These are phyloP conservation scores for Phrynocephalus versicolor DNA, from an alignment of 2,113 vertebrate species.

Conservation along the genomic window DNA sequence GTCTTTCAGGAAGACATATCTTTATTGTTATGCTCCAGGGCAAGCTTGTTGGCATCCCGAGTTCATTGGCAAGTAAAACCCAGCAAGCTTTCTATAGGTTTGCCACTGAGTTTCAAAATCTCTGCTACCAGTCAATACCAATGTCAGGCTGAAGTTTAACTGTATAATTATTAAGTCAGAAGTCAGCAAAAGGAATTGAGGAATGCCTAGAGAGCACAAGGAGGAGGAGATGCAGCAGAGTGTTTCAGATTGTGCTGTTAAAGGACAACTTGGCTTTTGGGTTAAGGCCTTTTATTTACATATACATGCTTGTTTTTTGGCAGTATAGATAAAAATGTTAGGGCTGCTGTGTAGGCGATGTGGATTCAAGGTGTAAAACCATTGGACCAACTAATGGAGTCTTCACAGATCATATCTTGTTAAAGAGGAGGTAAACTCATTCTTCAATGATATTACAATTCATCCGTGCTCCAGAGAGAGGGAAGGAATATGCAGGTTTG, in stretches of 20 bases:
- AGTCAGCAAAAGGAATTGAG: constrained; percentile 53
- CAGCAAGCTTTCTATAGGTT: background rate
- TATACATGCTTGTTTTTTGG: constrained; percentile 63
- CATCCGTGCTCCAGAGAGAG: constrained; percentile 30
- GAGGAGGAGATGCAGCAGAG: constrained; percentile 10
- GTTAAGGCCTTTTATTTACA: constrained; percentile 55
- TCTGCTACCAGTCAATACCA: background rate
- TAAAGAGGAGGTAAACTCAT: constrained; percentile 59
- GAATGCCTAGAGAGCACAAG: constrained; percentile 35
- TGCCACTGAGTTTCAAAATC: constrained; percentile 39
- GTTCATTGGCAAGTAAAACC: constrained; percentile 29
- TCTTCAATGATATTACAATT: constrained; percentile 52
- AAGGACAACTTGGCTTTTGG: constrained; percentile 22
- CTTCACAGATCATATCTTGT: constrained; percentile 62
- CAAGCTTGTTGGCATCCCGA: constrained; percentile 50
- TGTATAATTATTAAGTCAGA: constrained; percentile 41
- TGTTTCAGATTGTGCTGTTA: constrained; percentile 27
- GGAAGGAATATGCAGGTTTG: background rate
- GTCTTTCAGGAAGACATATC: constrained; percentile 65
- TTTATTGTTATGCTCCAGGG: constrained; percentile 57
- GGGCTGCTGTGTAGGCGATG: constrained; percentile 54
- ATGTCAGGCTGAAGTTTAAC: background rate
- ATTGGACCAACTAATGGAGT: constrained; percentile 64
- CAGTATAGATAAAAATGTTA: constrained; percentile 68
- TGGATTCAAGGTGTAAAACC: constrained; percentile 61